Percentiles rank a stretch among this genome's conserved stretches.
Conservation (phyloP, 2,888 invertebrate species). For the Metalampra italica region DNA sequence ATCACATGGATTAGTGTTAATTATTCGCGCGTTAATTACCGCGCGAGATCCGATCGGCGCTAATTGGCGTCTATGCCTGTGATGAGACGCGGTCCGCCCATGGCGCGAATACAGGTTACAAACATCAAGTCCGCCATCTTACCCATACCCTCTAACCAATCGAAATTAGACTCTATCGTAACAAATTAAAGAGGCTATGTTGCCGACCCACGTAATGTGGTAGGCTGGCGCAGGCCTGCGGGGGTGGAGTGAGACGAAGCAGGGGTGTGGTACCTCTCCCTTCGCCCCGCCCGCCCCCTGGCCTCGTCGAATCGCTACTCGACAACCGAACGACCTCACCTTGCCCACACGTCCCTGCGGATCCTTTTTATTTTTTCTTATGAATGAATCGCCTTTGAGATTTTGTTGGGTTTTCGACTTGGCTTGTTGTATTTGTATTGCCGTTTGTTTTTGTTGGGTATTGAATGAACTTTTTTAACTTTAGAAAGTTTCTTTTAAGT, state of each 20-base stretch:
- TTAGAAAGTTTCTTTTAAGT: too few species aligned
- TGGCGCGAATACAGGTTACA: constrained; percentile 70
- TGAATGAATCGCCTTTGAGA: constrained; percentile 34
- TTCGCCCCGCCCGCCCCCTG: constrained; percentile 65
- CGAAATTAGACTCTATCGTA: constrained; percentile 39
- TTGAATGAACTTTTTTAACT: not conserved
- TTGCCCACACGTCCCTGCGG: constrained; percentile 68
- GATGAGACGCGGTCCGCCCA: constrained; percentile 70
- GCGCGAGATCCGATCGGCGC: constrained; percentile 50
- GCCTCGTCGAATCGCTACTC: constrained; percentile 57
- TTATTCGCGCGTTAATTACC: constrained; percentile 48
- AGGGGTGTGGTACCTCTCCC: constrained; percentile 58
- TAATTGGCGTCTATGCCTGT: constrained; percentile 71
- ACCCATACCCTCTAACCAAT: constrained; percentile 25
- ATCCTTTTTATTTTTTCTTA: constrained; percentile 50
- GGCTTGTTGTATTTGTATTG: constrained; percentile 14
- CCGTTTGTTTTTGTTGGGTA: constrained; percentile 8
- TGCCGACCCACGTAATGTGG: constrained; percentile 48
- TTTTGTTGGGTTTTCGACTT: constrained; percentile 32
- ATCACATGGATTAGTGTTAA: constrained; percentile 33
- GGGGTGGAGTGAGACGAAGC: constrained; percentile 60
- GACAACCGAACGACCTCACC: constrained; percentile 62
- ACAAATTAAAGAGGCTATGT: constrained; percentile 36
- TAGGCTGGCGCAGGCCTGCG: constrained; percentile 46
- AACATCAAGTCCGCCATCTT: constrained; percentile 56